phyloP scores from a whole-genome alignment of 2,888 invertebrate species.

The Mimachlamys varia region DNA sequence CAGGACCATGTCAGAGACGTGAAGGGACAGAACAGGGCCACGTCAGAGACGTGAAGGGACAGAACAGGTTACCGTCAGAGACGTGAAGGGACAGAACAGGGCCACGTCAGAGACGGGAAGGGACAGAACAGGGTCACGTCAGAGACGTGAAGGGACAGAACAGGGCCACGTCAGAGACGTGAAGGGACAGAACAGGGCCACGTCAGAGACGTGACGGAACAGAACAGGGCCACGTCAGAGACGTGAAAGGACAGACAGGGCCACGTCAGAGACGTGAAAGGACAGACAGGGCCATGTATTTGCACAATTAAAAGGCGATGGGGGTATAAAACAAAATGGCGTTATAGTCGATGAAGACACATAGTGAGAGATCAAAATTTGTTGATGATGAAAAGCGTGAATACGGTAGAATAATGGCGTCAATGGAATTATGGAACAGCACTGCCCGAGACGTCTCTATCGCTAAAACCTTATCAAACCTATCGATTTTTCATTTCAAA shows the following conservation, averaged over 20 bases:
- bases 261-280: background rate
- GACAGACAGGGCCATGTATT: background rate
- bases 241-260: background rate
- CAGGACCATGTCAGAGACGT: background rate
- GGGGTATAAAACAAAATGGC: background rate
- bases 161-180: background rate
- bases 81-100: background rate
- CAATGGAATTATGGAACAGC: background rate
- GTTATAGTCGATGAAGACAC: too few relatives aligned
- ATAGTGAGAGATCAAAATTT: background rate
- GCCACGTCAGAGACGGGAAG: background rate
- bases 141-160: background rate
- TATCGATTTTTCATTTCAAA: conserved; percentile 28
- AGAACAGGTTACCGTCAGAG: background rate
- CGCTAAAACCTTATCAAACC: background rate
- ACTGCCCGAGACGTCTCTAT: background rate
- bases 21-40: background rate
- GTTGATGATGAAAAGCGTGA: background rate
- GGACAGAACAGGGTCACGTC: background rate
- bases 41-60: background rate
- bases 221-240: background rate
- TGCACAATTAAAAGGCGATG: background rate
- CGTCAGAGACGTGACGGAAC: background rate
- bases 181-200: background rate
- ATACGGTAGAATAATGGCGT: background rate